Evolutionary conservation across 2,888 invertebrate species (phyloP).

Genomic region (Caenorhabditis sinica): DNA sequence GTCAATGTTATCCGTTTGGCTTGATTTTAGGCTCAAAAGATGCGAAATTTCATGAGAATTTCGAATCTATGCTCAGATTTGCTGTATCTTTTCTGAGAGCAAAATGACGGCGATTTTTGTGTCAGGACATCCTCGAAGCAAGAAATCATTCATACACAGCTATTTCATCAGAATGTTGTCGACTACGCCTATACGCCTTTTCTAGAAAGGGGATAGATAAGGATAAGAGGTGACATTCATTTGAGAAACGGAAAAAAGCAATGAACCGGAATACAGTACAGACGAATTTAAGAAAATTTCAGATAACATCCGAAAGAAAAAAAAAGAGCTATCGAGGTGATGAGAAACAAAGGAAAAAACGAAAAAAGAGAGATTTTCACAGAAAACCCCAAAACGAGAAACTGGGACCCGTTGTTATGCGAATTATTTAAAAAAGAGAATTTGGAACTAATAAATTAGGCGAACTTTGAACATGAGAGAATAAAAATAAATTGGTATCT

Average conservation of each 20-base stretch:
- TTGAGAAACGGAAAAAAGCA: constrained; percentile 19
- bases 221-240: constrained; percentile 18
- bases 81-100: no score
- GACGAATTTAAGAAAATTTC: neutral
- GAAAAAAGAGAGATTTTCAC: constrained; percentile 19
- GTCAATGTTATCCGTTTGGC: no score
- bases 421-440: constrained; percentile 1
- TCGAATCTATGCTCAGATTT: no score
- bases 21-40: no score
- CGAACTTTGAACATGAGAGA: neutral
- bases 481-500: constrained; percentile 20
- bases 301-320: neutral
- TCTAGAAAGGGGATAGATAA: no score
- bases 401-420: constrained; percentile 20
- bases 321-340: neutral
- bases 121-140: no score
- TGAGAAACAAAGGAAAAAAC: neutral
- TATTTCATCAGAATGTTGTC: no score
- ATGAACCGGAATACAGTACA: constrained; percentile 30
- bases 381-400: constrained; percentile 21
- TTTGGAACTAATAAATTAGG: constrained; percentile 9
- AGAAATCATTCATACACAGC: no score
- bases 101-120: no score
- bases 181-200: no score
- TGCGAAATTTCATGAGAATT: no score